Percentiles rank a stretch among this genome's conserved stretches.
phyloP scores from a whole-genome alignment of 2,888 invertebrate species.

The Prosopocoilus inquinatus region DNA sequence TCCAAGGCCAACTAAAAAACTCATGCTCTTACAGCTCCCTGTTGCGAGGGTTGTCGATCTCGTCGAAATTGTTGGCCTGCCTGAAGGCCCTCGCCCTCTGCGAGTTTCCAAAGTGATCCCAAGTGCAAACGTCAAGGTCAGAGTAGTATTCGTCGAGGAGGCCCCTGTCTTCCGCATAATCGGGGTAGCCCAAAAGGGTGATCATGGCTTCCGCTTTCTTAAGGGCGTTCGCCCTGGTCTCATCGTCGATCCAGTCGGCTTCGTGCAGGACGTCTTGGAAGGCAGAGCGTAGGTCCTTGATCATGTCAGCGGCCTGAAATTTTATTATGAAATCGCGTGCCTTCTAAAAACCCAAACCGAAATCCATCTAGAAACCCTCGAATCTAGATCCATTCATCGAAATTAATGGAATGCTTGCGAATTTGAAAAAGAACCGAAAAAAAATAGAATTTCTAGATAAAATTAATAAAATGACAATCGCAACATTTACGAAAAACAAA shows the following conservation, averaged over 20 bases:
- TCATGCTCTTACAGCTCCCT: conserved; percentile 32
- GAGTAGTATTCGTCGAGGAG: conserved; percentile 43
- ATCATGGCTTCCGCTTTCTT: conserved; percentile 54
- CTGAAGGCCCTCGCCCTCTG: conserved; percentile 43
- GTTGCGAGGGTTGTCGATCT: conserved; percentile 35
- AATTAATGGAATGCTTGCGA: too few relatives aligned
- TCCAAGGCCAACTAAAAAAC: not conserved
- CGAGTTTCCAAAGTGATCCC: conserved; percentile 47
- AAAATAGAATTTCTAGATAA: too few relatives aligned
- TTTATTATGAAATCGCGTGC: too few relatives aligned
- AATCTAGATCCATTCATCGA: too few relatives aligned
- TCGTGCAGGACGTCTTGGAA: conserved; percentile 51
- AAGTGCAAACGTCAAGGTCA: conserved; percentile 43
- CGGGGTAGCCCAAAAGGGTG: conserved; percentile 42
- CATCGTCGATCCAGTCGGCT: conserved; percentile 56
- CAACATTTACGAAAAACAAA: too few relatives aligned
- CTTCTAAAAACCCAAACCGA: too few relatives aligned
- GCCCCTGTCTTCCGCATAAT: conserved; percentile 33
- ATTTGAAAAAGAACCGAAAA: too few relatives aligned
- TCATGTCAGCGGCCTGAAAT: conserved; percentile 43
- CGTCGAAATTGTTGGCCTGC: conserved; percentile 39
- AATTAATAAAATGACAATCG: too few relatives aligned
- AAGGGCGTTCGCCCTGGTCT: conserved; percentile 50
- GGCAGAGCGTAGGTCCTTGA: conserved; percentile 49
- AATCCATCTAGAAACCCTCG: too few relatives aligned